These are phyloP conservation scores for Acropora tenuis DNA, from an alignment of 64 coral and sea anemone species.

Conservation along the genomic window DNA sequence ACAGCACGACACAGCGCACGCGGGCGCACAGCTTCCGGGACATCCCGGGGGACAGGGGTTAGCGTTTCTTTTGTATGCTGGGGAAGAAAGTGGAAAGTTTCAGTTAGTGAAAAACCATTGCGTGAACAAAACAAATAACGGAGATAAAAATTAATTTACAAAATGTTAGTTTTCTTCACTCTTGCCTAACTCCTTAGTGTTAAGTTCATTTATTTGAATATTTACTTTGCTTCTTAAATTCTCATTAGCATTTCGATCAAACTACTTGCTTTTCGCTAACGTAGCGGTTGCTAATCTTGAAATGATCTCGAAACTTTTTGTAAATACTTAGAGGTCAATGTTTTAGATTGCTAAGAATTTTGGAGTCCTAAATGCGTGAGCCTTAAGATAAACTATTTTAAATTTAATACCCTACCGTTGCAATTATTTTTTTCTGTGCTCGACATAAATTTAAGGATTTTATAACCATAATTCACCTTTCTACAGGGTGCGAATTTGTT, in stretches of 20 bases:
- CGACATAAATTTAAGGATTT: neutral
- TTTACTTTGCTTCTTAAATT: no score
- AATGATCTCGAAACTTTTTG: neutral
- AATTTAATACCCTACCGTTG: no score
- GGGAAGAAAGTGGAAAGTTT: neutral
- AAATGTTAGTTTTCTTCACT: neutral
- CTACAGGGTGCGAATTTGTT: neutral
- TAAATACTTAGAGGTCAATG: neutral
- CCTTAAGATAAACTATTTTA: no score
- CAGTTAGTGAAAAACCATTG: neutral
- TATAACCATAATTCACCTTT: neutral
- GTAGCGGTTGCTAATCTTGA: neutral
- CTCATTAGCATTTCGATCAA: neutral
- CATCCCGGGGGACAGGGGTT: slow-evolving; percentile 99
- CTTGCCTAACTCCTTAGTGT: no score
- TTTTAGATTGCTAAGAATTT: no score
- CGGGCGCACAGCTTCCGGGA: slow-evolving; percentile 81
- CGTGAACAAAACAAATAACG: neutral
- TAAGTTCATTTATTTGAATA: no score
- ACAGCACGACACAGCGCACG: slow-evolving; percentile 94
- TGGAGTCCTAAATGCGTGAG: no score
- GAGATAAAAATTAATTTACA: neutral
- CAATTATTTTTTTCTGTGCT: neutral
- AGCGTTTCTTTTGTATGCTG: slow-evolving; percentile 95
- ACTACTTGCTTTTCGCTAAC: neutral